Evolutionary conservation across 2,888 invertebrate genomes (phyloP), one percentile per base, ranked within the genome.

Genomic region (Epistrophella euchroma): DNA sequence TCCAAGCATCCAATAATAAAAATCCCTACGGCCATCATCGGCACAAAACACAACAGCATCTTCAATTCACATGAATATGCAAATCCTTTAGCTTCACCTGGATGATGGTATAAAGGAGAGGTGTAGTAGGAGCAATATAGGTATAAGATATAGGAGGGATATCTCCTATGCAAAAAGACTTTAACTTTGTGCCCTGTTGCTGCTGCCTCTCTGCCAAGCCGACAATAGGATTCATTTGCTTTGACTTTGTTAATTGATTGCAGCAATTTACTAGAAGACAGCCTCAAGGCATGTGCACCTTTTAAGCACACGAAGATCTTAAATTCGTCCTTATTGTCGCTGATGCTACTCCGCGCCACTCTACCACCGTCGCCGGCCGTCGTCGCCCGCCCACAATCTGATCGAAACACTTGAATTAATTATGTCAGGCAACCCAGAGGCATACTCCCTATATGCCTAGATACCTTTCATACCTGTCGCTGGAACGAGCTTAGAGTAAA

Each of bases 231-330:
- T 83, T 84, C 83, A 79, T 84, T 84, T 79, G 70, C 83, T 75
- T 84, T 84, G 78, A 74, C 79, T 79, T 84, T 78, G 73, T 82
- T 86, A 86, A 86, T 86, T 82, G 86, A 86, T 86, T 86, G 86
- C 77, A 78, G 86, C 81, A 86, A 86, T 86, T 86, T 82, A 86
- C 81, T 85, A 80, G 76, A 73, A 85, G 76, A 85, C 85, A 81
- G 76, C 75, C 85, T 72, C 13, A 77, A 85, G 85, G 85, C 85
- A 73, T 85, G 76, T 85, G 80, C 85, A 80, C 76, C 84, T 66
- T 66, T 56, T 55, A 55, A 71, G 71, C 71, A 43, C 55, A 40
- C 40, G 43, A 45, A 43, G 43, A 37, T 52, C 50, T 35, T 19
- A 25, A 13, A 37, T 28, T 52, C 62, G 25, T 74, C 37, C 73